Percentiles rank a stretch among this genome's conserved stretches.
Conservation (phyloP, 2,797 vertebrate genomes). For the Poeciliopsis presidionis region DNA sequence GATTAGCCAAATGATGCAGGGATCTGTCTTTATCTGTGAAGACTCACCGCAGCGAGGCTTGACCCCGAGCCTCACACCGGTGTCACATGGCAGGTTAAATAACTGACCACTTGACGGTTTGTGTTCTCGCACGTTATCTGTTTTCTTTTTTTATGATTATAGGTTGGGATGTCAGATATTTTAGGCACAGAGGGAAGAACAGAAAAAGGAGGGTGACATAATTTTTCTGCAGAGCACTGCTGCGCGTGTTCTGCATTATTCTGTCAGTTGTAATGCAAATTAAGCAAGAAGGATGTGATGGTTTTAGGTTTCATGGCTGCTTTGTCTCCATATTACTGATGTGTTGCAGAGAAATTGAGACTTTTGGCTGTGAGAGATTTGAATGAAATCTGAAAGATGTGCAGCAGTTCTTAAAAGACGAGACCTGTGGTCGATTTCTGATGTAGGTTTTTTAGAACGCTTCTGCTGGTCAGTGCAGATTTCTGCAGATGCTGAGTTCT, state of each 20-base stretch:
- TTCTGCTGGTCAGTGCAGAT: neutral
- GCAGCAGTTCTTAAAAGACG: neutral
- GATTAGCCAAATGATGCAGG: constrained; percentile 66
- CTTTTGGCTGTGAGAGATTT: neutral
- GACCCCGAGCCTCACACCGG: constrained; percentile 42
- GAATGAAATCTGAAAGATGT: neutral
- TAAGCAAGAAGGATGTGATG: constrained; percentile 15
- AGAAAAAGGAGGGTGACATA: neutral
- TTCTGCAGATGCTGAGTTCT: no score
- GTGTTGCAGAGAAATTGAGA: neutral
- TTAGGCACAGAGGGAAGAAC: neutral
- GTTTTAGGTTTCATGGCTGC: constrained; percentile 23
- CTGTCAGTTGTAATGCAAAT: constrained; percentile 25
- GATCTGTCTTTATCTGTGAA: constrained; percentile 64
- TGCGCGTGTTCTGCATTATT: constrained; percentile 1
- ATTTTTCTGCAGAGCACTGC: constrained; percentile 1
- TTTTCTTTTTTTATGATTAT: constrained; percentile 16
- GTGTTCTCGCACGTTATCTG: constrained; percentile 25
- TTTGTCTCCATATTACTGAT: constrained; percentile 6
- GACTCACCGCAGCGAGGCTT: constrained; percentile 53
- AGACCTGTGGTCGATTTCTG: neutral
- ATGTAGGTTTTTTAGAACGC: neutral
- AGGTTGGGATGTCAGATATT: neutral
- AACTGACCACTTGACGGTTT: constrained; percentile 48
- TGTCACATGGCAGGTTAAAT: constrained; percentile 61